phyloP scores from a whole-genome alignment of 2,888 invertebrate genomes.

The Acleris sparsana region DNA sequence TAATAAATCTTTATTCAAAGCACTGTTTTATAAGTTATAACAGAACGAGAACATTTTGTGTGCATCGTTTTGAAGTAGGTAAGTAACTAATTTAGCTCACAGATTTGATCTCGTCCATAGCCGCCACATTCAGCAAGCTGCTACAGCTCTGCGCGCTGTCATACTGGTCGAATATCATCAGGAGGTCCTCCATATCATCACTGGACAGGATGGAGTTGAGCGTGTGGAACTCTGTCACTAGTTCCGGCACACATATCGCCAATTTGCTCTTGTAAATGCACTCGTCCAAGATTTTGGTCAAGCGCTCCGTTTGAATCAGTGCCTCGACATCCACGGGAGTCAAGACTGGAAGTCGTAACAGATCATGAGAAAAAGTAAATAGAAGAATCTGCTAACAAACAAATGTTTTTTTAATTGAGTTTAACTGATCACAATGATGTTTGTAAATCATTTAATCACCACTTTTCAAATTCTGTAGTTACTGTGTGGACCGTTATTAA shows the following conservation, averaged over 20 bases:
- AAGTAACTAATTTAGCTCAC: constrained; percentile 52
- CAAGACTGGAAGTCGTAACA: constrained; percentile 48
- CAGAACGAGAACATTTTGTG: too few species aligned
- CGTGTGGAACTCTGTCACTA: constrained; percentile 67
- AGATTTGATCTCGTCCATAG: constrained; percentile 69
- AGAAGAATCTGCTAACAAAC: too few species aligned
- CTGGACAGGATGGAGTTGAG: constrained; percentile 55
- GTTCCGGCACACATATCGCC: constrained; percentile 64
- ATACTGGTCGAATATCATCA: constrained; percentile 75
- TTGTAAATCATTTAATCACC: too few species aligned
- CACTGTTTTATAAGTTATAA: too few species aligned
- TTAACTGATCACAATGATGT: too few species aligned
- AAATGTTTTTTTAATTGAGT: too few species aligned
- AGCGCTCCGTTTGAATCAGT: constrained; percentile 80
- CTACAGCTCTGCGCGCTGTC: constrained; percentile 68
- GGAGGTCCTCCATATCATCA: constrained; percentile 69
- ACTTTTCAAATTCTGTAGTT: too few species aligned
- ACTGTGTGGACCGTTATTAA: too few species aligned
- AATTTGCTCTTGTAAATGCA: constrained; percentile 75
- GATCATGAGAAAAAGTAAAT: too few species aligned
- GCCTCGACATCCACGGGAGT: constrained; percentile 79
- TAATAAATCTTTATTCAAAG: too few species aligned
- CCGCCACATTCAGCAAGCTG: constrained; percentile 65
- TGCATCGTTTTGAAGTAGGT: background rate
- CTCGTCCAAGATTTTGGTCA: constrained; percentile 78